Evolutionary conservation across 2,797 vertebrate species (phyloP), one percentile per base, ranked within the genome.

Genomic region (Bothrops alternatus): DNA sequence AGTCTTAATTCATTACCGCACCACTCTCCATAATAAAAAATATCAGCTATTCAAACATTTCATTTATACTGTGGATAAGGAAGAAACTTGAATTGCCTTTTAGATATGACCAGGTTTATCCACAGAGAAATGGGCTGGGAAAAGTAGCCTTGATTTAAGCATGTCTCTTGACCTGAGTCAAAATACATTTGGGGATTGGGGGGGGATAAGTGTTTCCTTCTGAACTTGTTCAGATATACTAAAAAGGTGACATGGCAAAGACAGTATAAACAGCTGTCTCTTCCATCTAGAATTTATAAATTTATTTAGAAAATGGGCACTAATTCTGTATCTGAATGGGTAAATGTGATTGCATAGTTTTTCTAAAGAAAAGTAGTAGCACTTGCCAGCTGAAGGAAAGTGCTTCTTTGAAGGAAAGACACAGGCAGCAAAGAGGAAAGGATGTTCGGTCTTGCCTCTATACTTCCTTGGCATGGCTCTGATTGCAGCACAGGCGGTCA

Each of bases 401-500:
- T 93, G 94, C 94, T 92, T 93, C 95, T 92, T 87, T 92, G 91
- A 95, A 96, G 94, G 93, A 96, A 91, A 94, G 95, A 93, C 94
- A 93, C 95, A 61, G 85, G 89, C 95, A 95, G 93, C 94, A 95
- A 95, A 60, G 89, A 96, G 95, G 91, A 96, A 96, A 95, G 90
- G 37, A 0, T 42, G 94, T 92, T 95, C 93, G 94, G 93, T 95
- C 96, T 56, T 96, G 96, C 95, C 96, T 94, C 96, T 96, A 94
- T 94, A 94, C 95, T 95, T 95, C 96, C 92, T 95, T 96, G 96
- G 96, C 96, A 96, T 91, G 90, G 96, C 95, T 94, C 92, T 94
- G 96, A 95, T 95, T 93, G 95, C 95, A 95, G 95, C 0, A 0
- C 96, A 96, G 95, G 96, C 97, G 90, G 96, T 94, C 95, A 97